A percentile compares a stretch with the other conserved stretches of the same genome.
Conservation (phyloP, 2,113 vertebrate genomes). For the Conger conger region DNA sequence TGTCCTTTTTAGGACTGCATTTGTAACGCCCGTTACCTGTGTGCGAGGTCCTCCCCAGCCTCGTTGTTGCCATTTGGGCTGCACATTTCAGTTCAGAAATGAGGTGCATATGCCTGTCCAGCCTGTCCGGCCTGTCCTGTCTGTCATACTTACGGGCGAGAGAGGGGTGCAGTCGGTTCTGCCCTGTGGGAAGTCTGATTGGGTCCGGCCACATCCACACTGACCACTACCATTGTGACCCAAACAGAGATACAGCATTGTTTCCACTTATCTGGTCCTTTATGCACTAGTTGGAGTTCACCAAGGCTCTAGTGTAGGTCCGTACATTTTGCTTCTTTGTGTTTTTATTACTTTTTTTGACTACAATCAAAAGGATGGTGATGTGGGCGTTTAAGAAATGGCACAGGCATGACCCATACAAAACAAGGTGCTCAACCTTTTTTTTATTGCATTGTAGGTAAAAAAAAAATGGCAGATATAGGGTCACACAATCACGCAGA, state of each 20-base stretch:
- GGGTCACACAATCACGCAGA: background rate
- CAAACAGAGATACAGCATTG: constrained; percentile 13
- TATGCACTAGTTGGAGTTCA: background rate
- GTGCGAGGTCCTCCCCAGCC: no score
- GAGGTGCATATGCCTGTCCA: no score
- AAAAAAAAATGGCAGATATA: background rate
- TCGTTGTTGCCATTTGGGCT: background rate
- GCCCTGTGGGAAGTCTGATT: no score
- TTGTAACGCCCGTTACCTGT: no score
- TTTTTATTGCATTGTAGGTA: background rate
- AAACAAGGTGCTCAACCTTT: background rate
- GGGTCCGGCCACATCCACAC: constrained; percentile 22
- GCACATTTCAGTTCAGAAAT: background rate
- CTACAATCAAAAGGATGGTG: background rate
- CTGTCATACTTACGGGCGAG: no score
- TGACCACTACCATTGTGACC: constrained; percentile 51
- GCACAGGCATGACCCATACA: no score
- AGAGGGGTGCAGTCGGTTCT: no score
- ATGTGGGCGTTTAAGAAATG: background rate
- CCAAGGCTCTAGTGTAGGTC: constrained; percentile 12
- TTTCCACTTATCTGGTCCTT: background rate
- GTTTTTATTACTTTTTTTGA: constrained; percentile 21
- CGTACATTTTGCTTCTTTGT: constrained; percentile 26
- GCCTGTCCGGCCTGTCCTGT: no score
- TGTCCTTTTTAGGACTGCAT: no score